Evolutionary conservation across 2,888 invertebrate species (phyloP), one percentile per base, ranked within the genome.

Genomic region (Callosobruchus maculatus): DNA sequence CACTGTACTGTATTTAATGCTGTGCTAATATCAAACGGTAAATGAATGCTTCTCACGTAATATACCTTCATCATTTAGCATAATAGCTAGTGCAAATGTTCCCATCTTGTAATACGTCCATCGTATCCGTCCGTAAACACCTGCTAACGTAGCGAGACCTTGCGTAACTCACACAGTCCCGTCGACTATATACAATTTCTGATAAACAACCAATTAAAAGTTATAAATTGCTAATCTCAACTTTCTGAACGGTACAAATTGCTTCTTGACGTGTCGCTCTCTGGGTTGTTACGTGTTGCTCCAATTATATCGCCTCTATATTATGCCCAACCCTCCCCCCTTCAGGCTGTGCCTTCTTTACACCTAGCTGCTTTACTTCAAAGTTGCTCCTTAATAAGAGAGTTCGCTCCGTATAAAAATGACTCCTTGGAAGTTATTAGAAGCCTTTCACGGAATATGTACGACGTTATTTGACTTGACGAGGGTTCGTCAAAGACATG

Each of bases 201-300:
- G 67, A 22, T 71, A 71, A 73, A 73, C 69, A 73, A 69, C 71
- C 71, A 73, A 73, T 73, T 73, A 71, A 73, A 70, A 71, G 71
- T 73, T 70, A 71, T 71, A 71, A 73, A 73, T 73, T 69, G 73
- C 21, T 22, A 71, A 21, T 49, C 66, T 73, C 70, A 30, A 31
- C 22, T 30, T 70, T 71, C 71, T 68, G 49, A 22, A 22, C 71
- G 21, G 68, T 68, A 22, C 22, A 68, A 68, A 49, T 49, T 49
- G 49, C 49, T 49, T 49, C 49, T 49, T 49, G 49, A 49, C 49
- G 49, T 49, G 49, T 49, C 49, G 49, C 49, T 49, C 49, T 5
- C 13, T 18, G 9, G n/a, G 49, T 49, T 49, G 49, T 49, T 49
- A 49, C 49, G 49, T 49, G 49, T 49, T 49, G 49, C 49, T 49